Base-by-base conservation (phyloP, 2,888 invertebrate species). In the Apomyelois bistriatella region DNA sequence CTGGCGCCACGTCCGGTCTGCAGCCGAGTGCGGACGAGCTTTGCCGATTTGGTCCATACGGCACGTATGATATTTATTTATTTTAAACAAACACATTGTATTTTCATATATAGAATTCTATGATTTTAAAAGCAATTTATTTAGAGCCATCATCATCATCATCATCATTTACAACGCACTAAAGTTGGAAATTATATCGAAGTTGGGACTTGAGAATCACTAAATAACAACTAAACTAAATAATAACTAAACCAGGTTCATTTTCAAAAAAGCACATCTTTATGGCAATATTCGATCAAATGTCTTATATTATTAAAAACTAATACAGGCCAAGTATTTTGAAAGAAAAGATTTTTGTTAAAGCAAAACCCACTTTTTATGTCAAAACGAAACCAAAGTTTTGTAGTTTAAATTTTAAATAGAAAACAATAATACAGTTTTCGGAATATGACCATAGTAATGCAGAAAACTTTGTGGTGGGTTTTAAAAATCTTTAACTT, bases 1-100 rank as follows among this genome's bases (percentile, higher is more conserved):
- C 72, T 71, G 46, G 32, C 46, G 66, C 66, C 62, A 68, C 67
- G 68, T 69, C 74, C 76, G 70, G 64, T 68, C 72, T 65, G 65
- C 75, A 74, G 61, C 62, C 72, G 73, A 76, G n/a, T 16, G 32
- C 46, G 30, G 13, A 43, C 32, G 32, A 46, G 40, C 52, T 64
- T 64, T 71, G 66, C 68, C 70, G 72, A 72, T 74, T 72, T 66
- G 65, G 68, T 66, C 71, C 72, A 13, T 13, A 74, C 74, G 67
- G 62, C 61, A 66, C 52, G 63, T 70, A 40, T 40, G 10, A 40
- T 40, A 40, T 40, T 40, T 38, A 38, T 38, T 38, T 40, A 16
- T 38, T 38, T n/a, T 17, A 43, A 28, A 13, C 32, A 32, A 32
- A 32, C 32, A 32, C 7, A n/a, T n/a, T n/a, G n/a, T 32, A 7